Evolutionary conservation across 2,888 invertebrate genomes (phyloP).

Genomic region (Leptothorax acervorum): DNA sequence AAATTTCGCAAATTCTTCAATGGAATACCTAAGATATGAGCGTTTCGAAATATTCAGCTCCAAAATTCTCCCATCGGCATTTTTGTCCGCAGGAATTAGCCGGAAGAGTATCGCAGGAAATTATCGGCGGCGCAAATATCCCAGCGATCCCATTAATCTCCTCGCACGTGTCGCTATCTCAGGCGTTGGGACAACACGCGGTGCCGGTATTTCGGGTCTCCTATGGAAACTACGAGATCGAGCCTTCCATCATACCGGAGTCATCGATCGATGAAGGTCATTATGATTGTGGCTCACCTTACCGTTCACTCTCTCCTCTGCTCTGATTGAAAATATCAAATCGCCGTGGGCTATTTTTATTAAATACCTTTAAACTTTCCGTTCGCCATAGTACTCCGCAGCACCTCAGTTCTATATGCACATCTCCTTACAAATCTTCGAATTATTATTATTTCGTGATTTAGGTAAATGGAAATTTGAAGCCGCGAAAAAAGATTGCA

Average conservation of each 20-base stretch:
- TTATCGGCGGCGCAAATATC: not conserved
- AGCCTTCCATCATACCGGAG: constrained; percentile 11
- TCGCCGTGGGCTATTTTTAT: not conserved
- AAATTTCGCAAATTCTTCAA: constrained; percentile 18
- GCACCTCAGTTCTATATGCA: too few relatives aligned
- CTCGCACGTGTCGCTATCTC: constrained; percentile 5
- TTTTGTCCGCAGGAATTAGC: constrained; percentile 27
- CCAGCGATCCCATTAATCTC: constrained; percentile 29
- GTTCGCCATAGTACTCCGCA: too few relatives aligned
- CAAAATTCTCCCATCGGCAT: not conserved
- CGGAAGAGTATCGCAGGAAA: constrained; percentile 19
- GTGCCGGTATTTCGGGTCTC: constrained; percentile 45
- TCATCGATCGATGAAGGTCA: constrained; percentile 47
- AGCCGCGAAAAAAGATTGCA: not conserved
- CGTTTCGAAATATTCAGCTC: constrained; percentile 6
- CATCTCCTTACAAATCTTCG: not conserved
- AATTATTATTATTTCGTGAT: not conserved
- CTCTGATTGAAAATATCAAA: not conserved
- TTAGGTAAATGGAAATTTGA: not conserved
- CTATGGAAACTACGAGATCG: constrained; percentile 25
- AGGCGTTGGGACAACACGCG: not conserved
- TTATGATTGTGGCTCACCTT: constrained; percentile 36
- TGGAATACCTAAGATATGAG: not conserved
- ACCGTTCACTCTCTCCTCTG: constrained; percentile 50
- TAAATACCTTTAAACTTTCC: not conserved